Percentiles rank a stretch among this genome's conserved stretches.
These are phyloP conservation scores for Drosophila paracracens DNA, from an alignment of 2,888 invertebrate genomes.

Conservation along the genomic window DNA sequence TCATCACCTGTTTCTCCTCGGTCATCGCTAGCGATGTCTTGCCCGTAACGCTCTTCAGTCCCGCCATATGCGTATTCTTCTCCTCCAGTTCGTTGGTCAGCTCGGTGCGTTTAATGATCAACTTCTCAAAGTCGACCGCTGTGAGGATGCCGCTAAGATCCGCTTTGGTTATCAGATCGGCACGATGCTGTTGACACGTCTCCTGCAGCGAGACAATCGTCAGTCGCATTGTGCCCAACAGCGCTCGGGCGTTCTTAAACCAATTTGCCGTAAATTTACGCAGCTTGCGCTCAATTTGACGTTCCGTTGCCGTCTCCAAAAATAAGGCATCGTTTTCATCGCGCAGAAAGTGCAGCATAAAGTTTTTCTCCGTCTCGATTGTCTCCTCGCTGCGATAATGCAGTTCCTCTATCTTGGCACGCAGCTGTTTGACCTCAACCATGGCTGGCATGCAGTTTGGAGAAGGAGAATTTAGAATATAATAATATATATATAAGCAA, in stretches of 20 bases:
- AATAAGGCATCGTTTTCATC: slow-evolving; percentile 74
- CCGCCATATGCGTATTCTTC: slow-evolving; percentile 85
- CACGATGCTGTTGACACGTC: slow-evolving; percentile 84
- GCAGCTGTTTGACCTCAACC: slow-evolving; percentile 80
- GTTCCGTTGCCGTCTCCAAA: slow-evolving; percentile 76
- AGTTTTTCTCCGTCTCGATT: slow-evolving; percentile 84
- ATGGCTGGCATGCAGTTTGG: slow-evolving; percentile 53
- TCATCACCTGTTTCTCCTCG: slow-evolving; percentile 85
- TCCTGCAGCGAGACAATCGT: slow-evolving; percentile 85
- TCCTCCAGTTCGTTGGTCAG: slow-evolving; percentile 86
- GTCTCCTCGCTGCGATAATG: slow-evolving; percentile 85
- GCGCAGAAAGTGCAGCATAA: slow-evolving; percentile 82
- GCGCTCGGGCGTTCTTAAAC: slow-evolving; percentile 85
- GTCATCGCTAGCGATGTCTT: slow-evolving; percentile 86
- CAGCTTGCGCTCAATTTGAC: slow-evolving; percentile 81
- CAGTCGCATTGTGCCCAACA: slow-evolving; percentile 86
- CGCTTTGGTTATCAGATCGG: slow-evolving; percentile 83
- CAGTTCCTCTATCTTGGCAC: slow-evolving; percentile 86
- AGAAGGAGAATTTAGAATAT: background rate
- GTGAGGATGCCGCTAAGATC: slow-evolving; percentile 86
- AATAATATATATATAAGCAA: too few relatives aligned
- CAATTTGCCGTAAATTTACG: slow-evolving; percentile 86
- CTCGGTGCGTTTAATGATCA: slow-evolving; percentile 86
- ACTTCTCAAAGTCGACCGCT: slow-evolving; percentile 87
- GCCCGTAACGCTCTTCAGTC: slow-evolving; percentile 86